phyloP scores from a whole-genome alignment of 2,797 vertebrate species.

The Rhyacichthys aspro region DNA sequence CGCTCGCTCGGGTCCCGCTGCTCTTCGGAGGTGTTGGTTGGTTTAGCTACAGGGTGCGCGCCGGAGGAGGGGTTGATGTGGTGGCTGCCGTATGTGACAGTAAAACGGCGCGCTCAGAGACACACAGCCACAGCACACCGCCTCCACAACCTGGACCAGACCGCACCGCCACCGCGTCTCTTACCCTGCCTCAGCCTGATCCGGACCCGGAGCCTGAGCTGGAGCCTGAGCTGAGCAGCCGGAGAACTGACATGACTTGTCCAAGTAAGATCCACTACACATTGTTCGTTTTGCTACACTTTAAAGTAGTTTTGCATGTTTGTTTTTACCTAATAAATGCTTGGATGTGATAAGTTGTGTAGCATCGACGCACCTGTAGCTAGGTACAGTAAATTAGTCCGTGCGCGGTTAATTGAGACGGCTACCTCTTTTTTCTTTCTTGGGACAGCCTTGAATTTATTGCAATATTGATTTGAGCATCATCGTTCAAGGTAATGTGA shows the following conservation, averaged over 20 bases:
- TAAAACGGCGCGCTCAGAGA: conserved; percentile 63
- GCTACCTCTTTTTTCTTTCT: conserved; percentile 18
- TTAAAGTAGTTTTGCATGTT: neutral
- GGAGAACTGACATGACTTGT: conserved; percentile 76
- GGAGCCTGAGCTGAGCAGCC: conserved; percentile 53
- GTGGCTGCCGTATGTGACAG: conserved; percentile 48
- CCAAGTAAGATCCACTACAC: conserved; percentile 71
- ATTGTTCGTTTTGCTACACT: conserved; percentile 12
- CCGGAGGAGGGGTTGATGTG: conserved; percentile 77
- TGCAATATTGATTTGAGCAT: conserved; percentile 27
- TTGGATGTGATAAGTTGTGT: neutral
- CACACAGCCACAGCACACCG: conserved; percentile 51
- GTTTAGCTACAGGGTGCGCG: conserved; percentile 55
- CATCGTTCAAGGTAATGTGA: conserved; percentile 25
- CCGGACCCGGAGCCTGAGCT: too few relatives aligned
- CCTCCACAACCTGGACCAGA: conserved; percentile 65
- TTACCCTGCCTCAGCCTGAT: conserved; percentile 34
- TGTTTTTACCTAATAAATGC: neutral
- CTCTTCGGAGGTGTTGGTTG: conserved; percentile 57
- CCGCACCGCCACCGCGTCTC: conserved; percentile 49
- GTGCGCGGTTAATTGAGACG: conserved; percentile 43
- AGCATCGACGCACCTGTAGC: conserved; percentile 44
- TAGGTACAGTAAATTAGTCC: conserved; percentile 21
- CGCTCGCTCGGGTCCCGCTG: conserved; percentile 38
- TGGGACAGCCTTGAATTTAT: conserved; percentile 29